Conservation (phyloP, 2,113 vertebrate species). For the Catharus fuscescens region DNA sequence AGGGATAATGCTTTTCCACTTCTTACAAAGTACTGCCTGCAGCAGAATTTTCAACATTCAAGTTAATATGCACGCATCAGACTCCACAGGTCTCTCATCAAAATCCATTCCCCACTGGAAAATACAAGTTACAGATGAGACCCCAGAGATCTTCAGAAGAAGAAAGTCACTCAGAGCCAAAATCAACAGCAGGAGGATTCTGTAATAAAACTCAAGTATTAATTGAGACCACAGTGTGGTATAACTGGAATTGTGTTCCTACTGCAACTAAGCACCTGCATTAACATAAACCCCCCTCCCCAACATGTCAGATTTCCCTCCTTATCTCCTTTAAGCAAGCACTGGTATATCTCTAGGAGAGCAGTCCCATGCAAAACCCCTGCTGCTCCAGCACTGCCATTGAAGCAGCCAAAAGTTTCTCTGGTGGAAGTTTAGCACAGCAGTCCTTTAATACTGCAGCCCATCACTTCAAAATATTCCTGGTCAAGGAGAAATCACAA, state of each 20-base stretch:
- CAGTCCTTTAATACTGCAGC: not conserved
- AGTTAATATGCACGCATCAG: not conserved
- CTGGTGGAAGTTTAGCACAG: not conserved
- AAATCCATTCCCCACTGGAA: not conserved
- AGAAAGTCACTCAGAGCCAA: not conserved
- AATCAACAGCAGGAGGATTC: not conserved
- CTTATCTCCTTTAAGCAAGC: not conserved
- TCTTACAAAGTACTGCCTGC: not conserved
- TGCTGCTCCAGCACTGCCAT: not conserved
- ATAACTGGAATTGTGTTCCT: not conserved
- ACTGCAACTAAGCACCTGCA: not conserved
- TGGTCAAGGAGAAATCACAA: not conserved
- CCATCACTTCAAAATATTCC: not conserved
- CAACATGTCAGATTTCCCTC: not conserved
- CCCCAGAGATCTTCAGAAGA: not conserved
- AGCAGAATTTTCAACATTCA: not conserved
- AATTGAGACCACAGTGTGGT: not conserved
- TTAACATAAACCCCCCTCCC: not conserved
- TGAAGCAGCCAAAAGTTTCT: not conserved
- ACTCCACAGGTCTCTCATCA: not conserved
- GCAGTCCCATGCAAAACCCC: not conserved
- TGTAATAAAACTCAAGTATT: not conserved
- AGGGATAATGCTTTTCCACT: not conserved
- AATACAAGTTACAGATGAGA: not conserved
- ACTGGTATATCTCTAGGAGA: not conserved